Evolutionary conservation across 1,140 invertebrate species (phyloP).

Genomic region (Chionoecetes opilio): DNA sequence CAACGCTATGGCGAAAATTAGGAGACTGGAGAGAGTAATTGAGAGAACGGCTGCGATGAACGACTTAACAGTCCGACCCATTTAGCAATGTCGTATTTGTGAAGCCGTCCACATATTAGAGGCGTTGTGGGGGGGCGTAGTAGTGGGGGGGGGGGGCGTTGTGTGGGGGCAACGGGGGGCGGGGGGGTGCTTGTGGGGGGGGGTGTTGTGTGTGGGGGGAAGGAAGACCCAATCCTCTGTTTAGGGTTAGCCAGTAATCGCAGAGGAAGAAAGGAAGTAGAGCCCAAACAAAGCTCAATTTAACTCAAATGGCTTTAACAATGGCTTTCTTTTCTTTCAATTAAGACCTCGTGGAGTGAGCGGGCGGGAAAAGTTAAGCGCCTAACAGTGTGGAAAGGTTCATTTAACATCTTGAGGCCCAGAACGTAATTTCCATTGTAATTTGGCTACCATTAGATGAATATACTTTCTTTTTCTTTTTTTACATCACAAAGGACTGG

Average conservation of each 20-base stretch:
- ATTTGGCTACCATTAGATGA: too few species aligned
- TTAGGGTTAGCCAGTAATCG: neutral
- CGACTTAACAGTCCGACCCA: neutral
- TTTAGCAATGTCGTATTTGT: neutral
- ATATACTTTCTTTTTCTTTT: too few species aligned
- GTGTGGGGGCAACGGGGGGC: neutral
- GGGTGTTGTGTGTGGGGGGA: neutral
- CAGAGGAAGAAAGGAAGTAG: neutral
- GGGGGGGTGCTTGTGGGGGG: too few species aligned
- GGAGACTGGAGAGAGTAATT: slow-evolving; percentile 4
- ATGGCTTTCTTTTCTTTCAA: neutral
- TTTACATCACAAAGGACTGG: too few species aligned
- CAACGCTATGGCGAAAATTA: neutral
- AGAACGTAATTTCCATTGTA: too few species aligned
- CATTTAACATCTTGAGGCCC: too few species aligned
- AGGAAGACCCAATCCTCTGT: neutral
- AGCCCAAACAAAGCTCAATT: neutral
- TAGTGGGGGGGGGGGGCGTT: neutral
- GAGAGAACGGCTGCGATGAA: neutral
- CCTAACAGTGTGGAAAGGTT: neutral
- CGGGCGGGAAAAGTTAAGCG: neutral
- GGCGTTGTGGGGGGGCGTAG: neutral
- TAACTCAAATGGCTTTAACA: neutral
- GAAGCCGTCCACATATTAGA: slow-evolving; percentile 7
- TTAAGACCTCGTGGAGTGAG: neutral